phyloP scores from a whole-genome alignment of 2,797 vertebrate genomes.

The Odontamblyopus lacepedii region DNA sequence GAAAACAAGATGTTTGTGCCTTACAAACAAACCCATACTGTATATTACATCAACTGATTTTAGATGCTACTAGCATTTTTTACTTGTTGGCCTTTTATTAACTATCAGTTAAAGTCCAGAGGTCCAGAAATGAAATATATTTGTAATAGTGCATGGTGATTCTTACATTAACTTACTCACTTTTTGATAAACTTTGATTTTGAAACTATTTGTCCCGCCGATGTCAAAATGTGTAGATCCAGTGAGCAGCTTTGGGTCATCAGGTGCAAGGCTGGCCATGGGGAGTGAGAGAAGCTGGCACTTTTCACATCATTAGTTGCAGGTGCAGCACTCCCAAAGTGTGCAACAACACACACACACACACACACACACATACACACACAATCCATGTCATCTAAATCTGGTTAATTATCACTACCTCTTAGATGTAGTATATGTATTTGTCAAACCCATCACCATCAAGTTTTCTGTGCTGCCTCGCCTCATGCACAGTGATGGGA shows the following conservation, averaged over 20 bases:
- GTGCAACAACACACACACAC: constrained; percentile 3
- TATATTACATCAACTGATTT: background rate
- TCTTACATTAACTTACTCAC: background rate
- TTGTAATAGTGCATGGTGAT: no score
- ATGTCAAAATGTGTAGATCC: constrained; percentile 17
- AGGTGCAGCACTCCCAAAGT: constrained; percentile 70
- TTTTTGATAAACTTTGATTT: background rate
- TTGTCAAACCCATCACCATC: background rate
- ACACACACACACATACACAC: constrained; percentile 1
- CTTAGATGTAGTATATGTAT: constrained; percentile 8
- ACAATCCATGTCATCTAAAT: constrained; percentile 43
- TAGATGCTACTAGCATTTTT: background rate
- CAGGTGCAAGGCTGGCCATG: constrained; percentile 62
- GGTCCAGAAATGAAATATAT: background rate
- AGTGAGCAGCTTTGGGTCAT: constrained; percentile 40
- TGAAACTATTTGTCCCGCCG: background rate
- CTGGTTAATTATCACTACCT: constrained; percentile 43
- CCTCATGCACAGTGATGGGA: constrained; percentile 36
- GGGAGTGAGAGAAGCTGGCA: constrained; percentile 48
- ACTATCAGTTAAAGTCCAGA: background rate
- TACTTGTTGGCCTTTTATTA: background rate
- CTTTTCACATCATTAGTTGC: constrained; percentile 68
- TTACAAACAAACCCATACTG: background rate
- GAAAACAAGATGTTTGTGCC: background rate
- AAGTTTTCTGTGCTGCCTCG: constrained; percentile 7